phyloP scores from a whole-genome alignment of 2,797 vertebrate genomes.

The Lepilemur ruficaudatus region DNA sequence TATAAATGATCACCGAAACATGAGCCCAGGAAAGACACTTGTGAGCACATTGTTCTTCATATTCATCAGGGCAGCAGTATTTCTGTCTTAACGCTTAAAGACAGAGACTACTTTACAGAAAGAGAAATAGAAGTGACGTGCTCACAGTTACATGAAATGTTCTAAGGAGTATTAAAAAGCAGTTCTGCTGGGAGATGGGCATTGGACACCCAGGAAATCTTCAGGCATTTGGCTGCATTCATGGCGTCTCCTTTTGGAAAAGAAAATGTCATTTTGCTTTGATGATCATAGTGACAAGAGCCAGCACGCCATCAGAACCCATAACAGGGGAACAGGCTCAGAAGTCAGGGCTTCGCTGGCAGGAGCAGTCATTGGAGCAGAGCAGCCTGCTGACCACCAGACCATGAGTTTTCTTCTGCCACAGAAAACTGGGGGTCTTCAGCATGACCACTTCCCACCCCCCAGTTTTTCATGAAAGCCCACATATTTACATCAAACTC shows the following conservation, averaged over 20 bases:
- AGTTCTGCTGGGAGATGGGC: neutral
- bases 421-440: neutral
- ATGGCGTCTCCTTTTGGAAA: neutral
- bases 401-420: neutral
- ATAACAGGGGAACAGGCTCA: accelerated
- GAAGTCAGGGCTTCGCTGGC: accelerated
- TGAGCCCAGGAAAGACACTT: neutral
- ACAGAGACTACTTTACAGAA: neutral
- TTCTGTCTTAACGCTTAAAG: neutral
- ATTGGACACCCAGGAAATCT: neutral
- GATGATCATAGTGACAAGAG: neutral
- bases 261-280: neutral
- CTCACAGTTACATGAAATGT: neutral
- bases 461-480: neutral
- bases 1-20: neutral
- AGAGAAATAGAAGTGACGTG: neutral
- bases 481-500: neutral
- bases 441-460: neutral
- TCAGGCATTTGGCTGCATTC: neutral
- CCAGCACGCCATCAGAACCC: neutral
- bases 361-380: neutral
- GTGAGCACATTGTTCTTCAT: neutral
- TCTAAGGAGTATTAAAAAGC: neutral
- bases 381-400: neutral
- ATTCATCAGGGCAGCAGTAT: neutral